Evolutionary conservation across 2,888 invertebrate genomes (phyloP).

Genomic region (Drosophila falleni): DNA sequence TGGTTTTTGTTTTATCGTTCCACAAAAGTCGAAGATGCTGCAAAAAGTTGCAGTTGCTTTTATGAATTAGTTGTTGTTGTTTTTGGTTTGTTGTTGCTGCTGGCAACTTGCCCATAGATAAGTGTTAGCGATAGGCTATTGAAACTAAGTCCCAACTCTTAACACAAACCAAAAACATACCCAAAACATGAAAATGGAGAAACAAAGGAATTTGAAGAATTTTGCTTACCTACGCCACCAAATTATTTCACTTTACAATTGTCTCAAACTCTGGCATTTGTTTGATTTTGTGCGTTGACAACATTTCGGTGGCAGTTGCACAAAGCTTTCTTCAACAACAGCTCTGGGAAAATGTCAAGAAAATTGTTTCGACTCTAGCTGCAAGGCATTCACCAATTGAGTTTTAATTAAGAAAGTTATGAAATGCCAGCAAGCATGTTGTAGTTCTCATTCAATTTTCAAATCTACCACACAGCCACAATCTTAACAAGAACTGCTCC

Average conservation of each 20-base stretch:
- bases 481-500: slow-evolving; percentile 9
- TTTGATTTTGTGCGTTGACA: slow-evolving; percentile 59
- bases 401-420: slow-evolving; percentile 78
- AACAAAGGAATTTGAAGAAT: slow-evolving; percentile 16
- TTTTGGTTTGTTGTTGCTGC: slow-evolving; percentile 8
- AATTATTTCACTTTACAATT: slow-evolving; percentile 43
- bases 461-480: slow-evolving; percentile 21
- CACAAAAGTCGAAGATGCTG: slow-evolving; percentile 39
- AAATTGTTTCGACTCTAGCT: slow-evolving; percentile 48
- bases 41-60: slow-evolving; percentile 67
- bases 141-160: slow-evolving; percentile 27
- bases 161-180: slow-evolving; percentile 17
- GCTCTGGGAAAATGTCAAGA: slow-evolving; percentile 27
- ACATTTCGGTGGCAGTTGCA: slow-evolving; percentile 33
- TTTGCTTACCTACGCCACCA: slow-evolving; percentile 35
- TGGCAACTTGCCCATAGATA: slow-evolving; percentile 51
- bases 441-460: slow-evolving; percentile 55
- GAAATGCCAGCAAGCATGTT: slow-evolving; percentile 42
- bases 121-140: slow-evolving; percentile 58
- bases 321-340: slow-evolving; percentile 5
- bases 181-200: slow-evolving; percentile 16
- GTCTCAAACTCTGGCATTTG: slow-evolving; percentile 26
- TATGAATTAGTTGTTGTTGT: slow-evolving; percentile 50
- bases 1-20: slow-evolving; percentile 40
- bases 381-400: slow-evolving; percentile 66